Evolutionary conservation across 2,113 vertebrate genomes (phyloP).

Genomic region (Rhizomys pruinosus): DNA sequence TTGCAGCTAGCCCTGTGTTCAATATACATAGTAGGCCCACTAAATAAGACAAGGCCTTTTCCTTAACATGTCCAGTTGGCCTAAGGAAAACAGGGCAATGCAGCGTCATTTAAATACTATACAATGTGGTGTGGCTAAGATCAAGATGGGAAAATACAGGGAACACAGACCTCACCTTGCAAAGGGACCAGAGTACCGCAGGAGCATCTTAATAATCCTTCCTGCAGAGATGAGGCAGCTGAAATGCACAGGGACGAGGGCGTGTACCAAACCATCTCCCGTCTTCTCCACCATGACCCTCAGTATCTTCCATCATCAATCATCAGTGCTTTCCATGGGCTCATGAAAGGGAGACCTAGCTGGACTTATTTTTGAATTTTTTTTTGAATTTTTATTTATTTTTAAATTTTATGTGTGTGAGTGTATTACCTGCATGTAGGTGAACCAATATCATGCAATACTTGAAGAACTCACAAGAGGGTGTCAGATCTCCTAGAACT

Average conservation of each 20-base stretch:
- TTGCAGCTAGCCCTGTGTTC: background rate
- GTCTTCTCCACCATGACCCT: background rate
- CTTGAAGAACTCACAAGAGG: too few species aligned
- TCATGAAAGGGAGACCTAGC: background rate
- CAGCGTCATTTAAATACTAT: background rate
- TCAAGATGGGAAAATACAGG: rapidly evolving
- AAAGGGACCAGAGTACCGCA: background rate
- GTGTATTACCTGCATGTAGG: too few species aligned
- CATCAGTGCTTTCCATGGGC: background rate
- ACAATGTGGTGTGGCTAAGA: background rate
- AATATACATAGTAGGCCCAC: background rate
- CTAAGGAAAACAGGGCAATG: background rate
- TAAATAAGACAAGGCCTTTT: background rate
- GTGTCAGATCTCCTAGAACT: too few species aligned
- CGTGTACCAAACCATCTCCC: rapidly evolving
- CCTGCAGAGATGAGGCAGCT: rapidly evolving
- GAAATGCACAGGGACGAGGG: background rate
- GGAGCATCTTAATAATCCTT: background rate
- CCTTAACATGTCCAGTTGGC: background rate
- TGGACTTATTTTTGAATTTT: too few species aligned
- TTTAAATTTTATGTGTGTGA: too few species aligned
- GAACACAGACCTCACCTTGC: background rate
- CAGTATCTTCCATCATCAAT: rapidly evolving
- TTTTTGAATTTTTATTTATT: too few species aligned
- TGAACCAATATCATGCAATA: too few species aligned